phyloP scores from a whole-genome alignment of 1,140 invertebrate species.

The Manduca sexta region DNA sequence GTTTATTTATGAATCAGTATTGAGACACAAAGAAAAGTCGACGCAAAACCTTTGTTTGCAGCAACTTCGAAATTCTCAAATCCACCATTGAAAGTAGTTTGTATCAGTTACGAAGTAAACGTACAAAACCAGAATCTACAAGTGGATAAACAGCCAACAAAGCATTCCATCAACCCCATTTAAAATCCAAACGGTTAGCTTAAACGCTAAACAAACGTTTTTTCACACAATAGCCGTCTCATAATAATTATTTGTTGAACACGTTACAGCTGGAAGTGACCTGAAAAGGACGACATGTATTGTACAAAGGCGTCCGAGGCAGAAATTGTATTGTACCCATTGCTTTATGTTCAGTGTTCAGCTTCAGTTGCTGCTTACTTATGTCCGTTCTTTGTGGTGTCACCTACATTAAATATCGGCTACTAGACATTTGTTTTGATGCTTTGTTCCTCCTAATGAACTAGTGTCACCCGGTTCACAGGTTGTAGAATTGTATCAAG shows the following conservation, averaged over 20 bases:
- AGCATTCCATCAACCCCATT: not conserved
- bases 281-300: constrained; percentile 57
- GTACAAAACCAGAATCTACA: not conserved
- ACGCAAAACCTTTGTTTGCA: too few relatives aligned
- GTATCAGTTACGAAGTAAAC: too few relatives aligned
- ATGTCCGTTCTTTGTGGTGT: constrained; percentile 40
- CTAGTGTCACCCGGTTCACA: too few relatives aligned
- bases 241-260: constrained; percentile 43
- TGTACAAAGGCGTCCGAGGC: constrained; percentile 49
- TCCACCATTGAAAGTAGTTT: too few relatives aligned
- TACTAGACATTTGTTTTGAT: too few relatives aligned
- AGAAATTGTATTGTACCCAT: constrained; percentile 52
- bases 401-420: constrained; percentile 18
- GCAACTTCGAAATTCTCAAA: too few relatives aligned
- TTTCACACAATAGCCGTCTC: constrained; percentile 27
- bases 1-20: too few relatives aligned
- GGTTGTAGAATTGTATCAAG: too few relatives aligned
- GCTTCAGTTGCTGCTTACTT: constrained; percentile 36
- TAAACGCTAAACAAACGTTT: constrained; percentile 20
- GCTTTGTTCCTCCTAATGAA: too few relatives aligned
- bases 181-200: not conserved
- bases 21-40: too few relatives aligned
- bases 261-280: constrained; percentile 53
- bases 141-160: not conserved
- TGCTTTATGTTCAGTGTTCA: constrained; percentile 44